These are phyloP conservation scores for Fistularia tabacaria DNA, from an alignment of 2,797 vertebrate species.

Conservation along the genomic window DNA sequence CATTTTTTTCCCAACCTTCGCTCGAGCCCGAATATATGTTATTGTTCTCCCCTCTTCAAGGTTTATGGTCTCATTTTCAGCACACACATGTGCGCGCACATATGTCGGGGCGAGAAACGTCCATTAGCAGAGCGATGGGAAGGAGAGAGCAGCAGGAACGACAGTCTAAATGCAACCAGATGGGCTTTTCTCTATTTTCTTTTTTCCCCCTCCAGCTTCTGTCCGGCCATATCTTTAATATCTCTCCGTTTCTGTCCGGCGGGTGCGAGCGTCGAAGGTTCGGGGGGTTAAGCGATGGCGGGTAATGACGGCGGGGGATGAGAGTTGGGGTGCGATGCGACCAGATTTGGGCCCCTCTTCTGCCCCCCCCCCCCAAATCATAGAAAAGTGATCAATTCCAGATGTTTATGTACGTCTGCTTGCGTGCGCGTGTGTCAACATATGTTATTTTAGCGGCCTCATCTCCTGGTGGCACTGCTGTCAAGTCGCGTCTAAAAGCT, in stretches of 20 bases:
- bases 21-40: not conserved
- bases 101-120: slow-evolving; percentile 27
- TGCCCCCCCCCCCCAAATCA: not conserved
- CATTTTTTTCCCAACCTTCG: not conserved
- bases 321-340: slow-evolving; percentile 22
- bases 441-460: not conserved
- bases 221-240: slow-evolving; percentile 46
- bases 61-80: slow-evolving; percentile 18
- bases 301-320: slow-evolving; percentile 53
- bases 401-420: slow-evolving; percentile 42
- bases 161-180: slow-evolving; percentile 67
- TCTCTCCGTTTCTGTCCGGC: slow-evolving; percentile 39
- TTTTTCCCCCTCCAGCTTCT: slow-evolving; percentile 33
- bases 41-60: slow-evolving; percentile 25
- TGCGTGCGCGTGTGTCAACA: slow-evolving; percentile 8
- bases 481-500: too few relatives aligned
- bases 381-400: slow-evolving; percentile 43
- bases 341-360: slow-evolving; percentile 9
- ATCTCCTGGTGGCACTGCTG: not conserved
- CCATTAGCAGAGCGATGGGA: slow-evolving; percentile 61
- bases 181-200: slow-evolving; percentile 44
- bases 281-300: slow-evolving; percentile 33
- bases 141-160: slow-evolving; percentile 24
- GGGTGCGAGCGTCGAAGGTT: slow-evolving; percentile 28
- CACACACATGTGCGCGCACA: slow-evolving; percentile 14